phyloP scores from a whole-genome alignment of 2,888 invertebrate species.

The Heliconius ismenius region DNA sequence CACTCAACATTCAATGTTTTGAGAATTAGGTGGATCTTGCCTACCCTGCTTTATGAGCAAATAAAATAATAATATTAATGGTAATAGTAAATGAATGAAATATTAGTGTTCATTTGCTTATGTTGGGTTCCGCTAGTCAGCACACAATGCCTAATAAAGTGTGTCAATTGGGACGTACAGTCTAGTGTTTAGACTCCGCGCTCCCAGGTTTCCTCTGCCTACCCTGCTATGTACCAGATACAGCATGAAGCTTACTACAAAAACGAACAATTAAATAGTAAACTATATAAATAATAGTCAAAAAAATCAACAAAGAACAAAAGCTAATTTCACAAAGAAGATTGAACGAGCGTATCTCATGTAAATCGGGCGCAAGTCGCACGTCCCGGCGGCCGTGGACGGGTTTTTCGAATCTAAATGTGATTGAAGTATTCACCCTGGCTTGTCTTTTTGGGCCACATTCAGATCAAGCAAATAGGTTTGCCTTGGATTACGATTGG shows the following conservation, averaged over 20 bases:
- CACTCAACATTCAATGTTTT: no score
- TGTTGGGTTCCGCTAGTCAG: background rate
- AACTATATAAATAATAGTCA: conserved; percentile 5
- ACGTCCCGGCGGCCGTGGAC: conserved; percentile 41
- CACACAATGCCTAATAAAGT: background rate
- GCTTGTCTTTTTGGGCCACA: conserved; percentile 37
- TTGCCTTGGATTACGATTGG: conserved; percentile 21
- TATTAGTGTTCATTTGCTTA: background rate
- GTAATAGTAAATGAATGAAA: background rate
- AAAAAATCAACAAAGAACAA: conserved; percentile 34
- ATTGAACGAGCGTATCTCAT: conserved; percentile 42
- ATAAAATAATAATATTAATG: no score
- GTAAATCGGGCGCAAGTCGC: conserved; percentile 38
- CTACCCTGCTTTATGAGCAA: no score
- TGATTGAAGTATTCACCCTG: conserved; percentile 45
- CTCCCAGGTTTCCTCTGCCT: background rate
- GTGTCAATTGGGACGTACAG: background rate
- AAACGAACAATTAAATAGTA: background rate
- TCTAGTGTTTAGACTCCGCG: no score
- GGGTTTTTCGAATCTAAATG: conserved; percentile 45
- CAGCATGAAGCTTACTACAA: background rate
- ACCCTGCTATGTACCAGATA: background rate
- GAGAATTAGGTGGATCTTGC: no score
- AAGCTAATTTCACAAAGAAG: conserved; percentile 41
- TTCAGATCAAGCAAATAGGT: conserved; percentile 39